A percentile compares a stretch with the other conserved stretches of the same genome.
These are phyloP conservation scores for Rhinolophus sinicus DNA, from an alignment of 2,113 vertebrate species.

Conservation along the genomic window DNA sequence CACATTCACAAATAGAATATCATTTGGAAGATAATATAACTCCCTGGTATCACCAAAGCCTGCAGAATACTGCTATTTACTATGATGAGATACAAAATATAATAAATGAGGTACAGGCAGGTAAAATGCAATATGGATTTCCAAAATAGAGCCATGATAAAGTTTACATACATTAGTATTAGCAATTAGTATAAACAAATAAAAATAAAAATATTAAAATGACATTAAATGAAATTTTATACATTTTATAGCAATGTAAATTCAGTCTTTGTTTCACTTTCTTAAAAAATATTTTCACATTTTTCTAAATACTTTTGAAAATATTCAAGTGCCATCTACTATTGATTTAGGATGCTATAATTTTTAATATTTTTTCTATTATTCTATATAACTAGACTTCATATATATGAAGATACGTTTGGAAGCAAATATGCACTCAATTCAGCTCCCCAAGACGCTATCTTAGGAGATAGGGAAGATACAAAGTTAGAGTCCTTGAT, in stretches of 20 bases:
- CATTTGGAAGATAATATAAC: slow-evolving; percentile 46
- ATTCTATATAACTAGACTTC: neutral
- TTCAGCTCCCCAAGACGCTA: neutral
- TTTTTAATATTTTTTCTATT: neutral
- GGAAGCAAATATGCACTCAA: neutral
- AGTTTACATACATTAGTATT: neutral
- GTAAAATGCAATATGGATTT: neutral
- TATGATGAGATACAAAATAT: slow-evolving; percentile 1
- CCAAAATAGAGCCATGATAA: slow-evolving; percentile 18
- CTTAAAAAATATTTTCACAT: neutral
- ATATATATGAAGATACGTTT: slow-evolving; percentile 10
- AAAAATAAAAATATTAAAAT: neutral
- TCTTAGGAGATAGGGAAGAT: neutral
- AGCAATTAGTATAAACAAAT: slow-evolving; percentile 1
- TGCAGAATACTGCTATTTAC: neutral
- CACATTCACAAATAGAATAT: slow-evolving; percentile 18
- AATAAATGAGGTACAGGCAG: neutral
- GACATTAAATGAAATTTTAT: neutral
- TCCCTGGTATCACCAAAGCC: neutral
- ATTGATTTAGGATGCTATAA: slow-evolving; percentile 14
- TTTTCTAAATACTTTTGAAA: slow-evolving; percentile 53
- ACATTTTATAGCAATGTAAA: neutral
- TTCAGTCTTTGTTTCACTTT: neutral
- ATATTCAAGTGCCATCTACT: neutral
- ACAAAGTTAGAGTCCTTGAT: neutral